These are phyloP conservation scores for Stomatorhinus walkeri DNA, from an alignment of 2,797 vertebrate genomes.

Conservation along the genomic window DNA sequence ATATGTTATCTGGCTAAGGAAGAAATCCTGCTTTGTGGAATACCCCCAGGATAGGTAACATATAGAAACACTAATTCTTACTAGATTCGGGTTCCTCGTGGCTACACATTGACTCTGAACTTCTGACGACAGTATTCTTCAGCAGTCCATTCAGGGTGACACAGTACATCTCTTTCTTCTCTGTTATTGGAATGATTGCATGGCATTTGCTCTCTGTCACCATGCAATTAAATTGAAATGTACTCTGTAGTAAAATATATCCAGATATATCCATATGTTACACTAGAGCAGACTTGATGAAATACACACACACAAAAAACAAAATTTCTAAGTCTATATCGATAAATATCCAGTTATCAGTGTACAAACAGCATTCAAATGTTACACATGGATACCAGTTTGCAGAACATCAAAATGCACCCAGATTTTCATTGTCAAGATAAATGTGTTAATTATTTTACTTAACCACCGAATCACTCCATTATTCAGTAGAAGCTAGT, in stretches of 20 bases:
- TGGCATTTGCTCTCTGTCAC: background rate
- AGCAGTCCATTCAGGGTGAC: background rate
- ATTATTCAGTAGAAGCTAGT: background rate
- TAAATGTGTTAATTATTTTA: background rate
- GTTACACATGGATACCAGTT: background rate
- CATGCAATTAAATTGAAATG: background rate
- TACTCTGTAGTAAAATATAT: background rate
- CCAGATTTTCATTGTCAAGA: background rate
- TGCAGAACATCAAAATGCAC: background rate
- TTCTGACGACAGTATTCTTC: background rate
- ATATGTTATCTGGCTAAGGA: background rate
- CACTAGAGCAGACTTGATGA: background rate
- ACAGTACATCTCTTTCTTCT: background rate
- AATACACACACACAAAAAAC: background rate
- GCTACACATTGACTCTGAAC: background rate
- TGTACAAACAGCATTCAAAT: background rate
- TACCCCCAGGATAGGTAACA: background rate
- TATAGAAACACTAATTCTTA: constrained; percentile 10
- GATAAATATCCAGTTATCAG: background rate
- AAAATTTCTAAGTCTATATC: background rate
- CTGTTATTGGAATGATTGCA: background rate
- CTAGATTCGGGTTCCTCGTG: background rate
- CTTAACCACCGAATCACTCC: background rate
- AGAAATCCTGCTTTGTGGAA: background rate
- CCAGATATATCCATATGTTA: background rate